Evolutionary conservation across 2,888 invertebrate species (phyloP), one percentile per base, ranked within the genome.

Genomic region (Pimpla rufipes): DNA sequence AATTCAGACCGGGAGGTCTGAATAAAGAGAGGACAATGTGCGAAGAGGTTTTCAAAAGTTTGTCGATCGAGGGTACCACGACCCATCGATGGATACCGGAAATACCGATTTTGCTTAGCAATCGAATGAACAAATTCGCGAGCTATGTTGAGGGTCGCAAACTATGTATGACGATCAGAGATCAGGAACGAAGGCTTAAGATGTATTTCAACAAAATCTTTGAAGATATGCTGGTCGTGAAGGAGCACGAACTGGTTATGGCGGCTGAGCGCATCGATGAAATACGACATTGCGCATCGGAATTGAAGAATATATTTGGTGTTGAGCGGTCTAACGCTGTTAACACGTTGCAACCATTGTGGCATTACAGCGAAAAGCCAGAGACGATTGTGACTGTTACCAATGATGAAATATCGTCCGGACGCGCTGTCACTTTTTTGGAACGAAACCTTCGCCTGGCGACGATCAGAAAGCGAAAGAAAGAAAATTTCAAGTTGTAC

Each of bases 141-240:
- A 82, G 73, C 21, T 82, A 66, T 50, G 37, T 21, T 23, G 81
- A 85, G 21, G 81, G 68, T 55, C 37, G 73, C 0, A 64, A 55
- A 29, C 57, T 73, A 5, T 79, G 64, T 45, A 57, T 68, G 2
- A 16, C 66, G 5, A 75, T 82, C 8, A 82, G 68, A 45, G 76
- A 83, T 66, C 76, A 81, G 11, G 89, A 91, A 55, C 81, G 83
- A 45, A 80, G 85, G 45, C 85, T 88, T 8, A 91, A 90, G 88
- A 79, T 87, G 6, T 94, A 94, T 91, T 97, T 97, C 93, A 97
- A 97, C 92, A 95, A 95, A 86, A 94, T 95, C 85, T 97, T 97
- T 92, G 95, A 96, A 66, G 95, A 95, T n/a, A 93, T 96, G 64
- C 95, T 95, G 93, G 88, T 89, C 4, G 90, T 94, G 73, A 97